Evolutionary conservation across 2,797 vertebrate genomes (phyloP).

Genomic region (Enteromius viviparus): DNA sequence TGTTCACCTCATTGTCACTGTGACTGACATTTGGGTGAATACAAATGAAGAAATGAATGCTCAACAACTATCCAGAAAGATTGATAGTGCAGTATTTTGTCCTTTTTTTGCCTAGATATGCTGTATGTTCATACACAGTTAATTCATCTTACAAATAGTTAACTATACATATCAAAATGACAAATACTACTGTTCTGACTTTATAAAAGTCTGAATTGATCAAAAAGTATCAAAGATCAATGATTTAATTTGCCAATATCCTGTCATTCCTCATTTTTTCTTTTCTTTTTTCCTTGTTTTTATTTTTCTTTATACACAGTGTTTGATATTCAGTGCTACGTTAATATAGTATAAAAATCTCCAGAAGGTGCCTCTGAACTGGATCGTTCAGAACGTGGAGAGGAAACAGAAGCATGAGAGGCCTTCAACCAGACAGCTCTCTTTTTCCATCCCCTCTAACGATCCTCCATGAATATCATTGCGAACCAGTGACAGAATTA

Average conservation of each 20-base stretch:
- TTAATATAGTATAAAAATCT: constrained; percentile 81
- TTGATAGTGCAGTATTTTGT: constrained; percentile 82
- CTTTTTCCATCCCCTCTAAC: constrained; percentile 37
- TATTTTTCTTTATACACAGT: constrained; percentile 77
- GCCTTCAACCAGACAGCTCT: constrained; percentile 45
- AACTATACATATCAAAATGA: constrained; percentile 65
- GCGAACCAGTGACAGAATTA: constrained; percentile 57
- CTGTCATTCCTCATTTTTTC: constrained; percentile 68
- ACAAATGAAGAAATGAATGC: constrained; percentile 38
- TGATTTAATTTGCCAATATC: constrained; percentile 60
- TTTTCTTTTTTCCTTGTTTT: constrained; percentile 41
- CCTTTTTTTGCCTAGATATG: constrained; percentile 73
- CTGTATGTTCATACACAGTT: constrained; percentile 73
- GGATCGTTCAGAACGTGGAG: constrained; percentile 57
- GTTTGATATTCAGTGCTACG: constrained; percentile 94
- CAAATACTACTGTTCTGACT: constrained; percentile 76
- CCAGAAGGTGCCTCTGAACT: constrained; percentile 74
- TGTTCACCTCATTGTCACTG: neutral
- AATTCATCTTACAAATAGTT: constrained; percentile 71
- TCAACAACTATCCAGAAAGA: constrained; percentile 69
- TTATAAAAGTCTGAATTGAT: constrained; percentile 80
- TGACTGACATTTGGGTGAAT: constrained; percentile 17
- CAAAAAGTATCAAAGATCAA: constrained; percentile 71
- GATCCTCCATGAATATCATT: constrained; percentile 46
- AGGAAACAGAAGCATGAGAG: constrained; percentile 59